A percentile compares a stretch with the other conserved stretches of the same genome.
phyloP scores from a whole-genome alignment of 2,797 vertebrate species.

The Tympanoctomys barrerae region DNA sequence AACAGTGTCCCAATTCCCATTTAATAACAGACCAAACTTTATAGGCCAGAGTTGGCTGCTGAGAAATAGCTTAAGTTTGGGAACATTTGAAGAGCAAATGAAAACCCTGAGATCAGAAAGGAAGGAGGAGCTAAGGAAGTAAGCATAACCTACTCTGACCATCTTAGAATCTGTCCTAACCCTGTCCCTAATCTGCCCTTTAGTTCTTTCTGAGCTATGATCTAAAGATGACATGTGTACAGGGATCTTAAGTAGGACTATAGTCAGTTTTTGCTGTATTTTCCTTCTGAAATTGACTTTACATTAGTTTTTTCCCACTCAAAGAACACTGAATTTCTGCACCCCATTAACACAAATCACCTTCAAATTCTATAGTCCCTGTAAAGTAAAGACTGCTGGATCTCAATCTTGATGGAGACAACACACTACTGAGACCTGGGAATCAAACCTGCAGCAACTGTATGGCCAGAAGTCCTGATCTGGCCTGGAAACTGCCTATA shows the following conservation, averaged over 20 bases:
- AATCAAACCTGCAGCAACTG: slow-evolving; percentile 52
- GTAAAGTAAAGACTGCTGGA: slow-evolving; percentile 61
- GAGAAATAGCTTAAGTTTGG: slow-evolving; percentile 58
- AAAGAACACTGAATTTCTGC: slow-evolving; percentile 3
- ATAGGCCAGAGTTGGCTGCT: slow-evolving; percentile 51
- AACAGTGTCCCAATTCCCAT: neutral
- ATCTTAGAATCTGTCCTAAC: slow-evolving; percentile 43
- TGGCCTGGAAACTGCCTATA: neutral
- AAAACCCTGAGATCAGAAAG: slow-evolving; percentile 86
- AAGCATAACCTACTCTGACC: slow-evolving; percentile 38
- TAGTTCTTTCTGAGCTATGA: slow-evolving; percentile 67
- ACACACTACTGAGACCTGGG: slow-evolving; percentile 31
- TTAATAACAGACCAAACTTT: slow-evolving; percentile 41
- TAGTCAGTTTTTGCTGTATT: slow-evolving; percentile 16
- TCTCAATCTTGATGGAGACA: slow-evolving; percentile 50
- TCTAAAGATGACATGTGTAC: slow-evolving; percentile 20
- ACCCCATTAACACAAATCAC: neutral
- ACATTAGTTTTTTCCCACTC: slow-evolving; percentile 8
- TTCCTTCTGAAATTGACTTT: slow-evolving; percentile 47
- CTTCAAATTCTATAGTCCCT: slow-evolving; percentile 63
- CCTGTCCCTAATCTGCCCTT: slow-evolving; percentile 64
- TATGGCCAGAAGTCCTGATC: neutral
- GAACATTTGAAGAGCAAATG: slow-evolving; percentile 73
- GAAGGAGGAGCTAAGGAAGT: slow-evolving; percentile 75
- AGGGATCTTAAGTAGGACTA: slow-evolving; percentile 20